These are phyloP conservation scores for Silurus lanzhouensis DNA, from an alignment of 2,797 vertebrate species.

Conservation along the genomic window DNA sequence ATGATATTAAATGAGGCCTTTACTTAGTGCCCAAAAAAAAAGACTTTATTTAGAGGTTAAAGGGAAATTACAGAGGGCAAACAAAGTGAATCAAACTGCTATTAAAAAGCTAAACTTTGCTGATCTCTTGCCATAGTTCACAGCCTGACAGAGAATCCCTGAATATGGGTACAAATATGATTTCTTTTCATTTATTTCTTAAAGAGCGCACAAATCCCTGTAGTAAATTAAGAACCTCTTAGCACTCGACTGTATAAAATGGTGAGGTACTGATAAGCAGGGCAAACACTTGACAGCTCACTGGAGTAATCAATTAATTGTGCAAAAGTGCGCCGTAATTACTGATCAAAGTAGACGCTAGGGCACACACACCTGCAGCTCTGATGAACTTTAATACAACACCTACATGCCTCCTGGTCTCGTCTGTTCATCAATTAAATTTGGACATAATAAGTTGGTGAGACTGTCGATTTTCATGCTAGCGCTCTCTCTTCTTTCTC, in stretches of 20 bases:
- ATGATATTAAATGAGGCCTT: constrained; percentile 56
- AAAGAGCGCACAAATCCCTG: not conserved
- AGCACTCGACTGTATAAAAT: constrained; percentile 26
- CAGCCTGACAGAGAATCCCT: not conserved
- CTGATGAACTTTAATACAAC: constrained; percentile 69
- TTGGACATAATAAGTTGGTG: constrained; percentile 70
- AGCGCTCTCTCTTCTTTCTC: constrained; percentile 40
- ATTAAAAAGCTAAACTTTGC: constrained; percentile 38
- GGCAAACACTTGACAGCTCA: constrained; percentile 53
- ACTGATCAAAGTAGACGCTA: constrained; percentile 70
- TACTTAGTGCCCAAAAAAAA: constrained; percentile 34
- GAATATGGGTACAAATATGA: not conserved
- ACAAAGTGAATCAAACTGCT: constrained; percentile 33
- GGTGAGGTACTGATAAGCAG: constrained; percentile 56
- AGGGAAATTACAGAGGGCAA: constrained; percentile 9
- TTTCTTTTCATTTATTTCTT: not conserved
- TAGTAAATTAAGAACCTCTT: constrained; percentile 6
- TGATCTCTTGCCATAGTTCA: constrained; percentile 7
- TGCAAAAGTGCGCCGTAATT: constrained; percentile 73
- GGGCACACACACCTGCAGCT: constrained; percentile 68
- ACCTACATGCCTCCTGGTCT: constrained; percentile 68
- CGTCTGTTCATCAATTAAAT: constrained; percentile 71
- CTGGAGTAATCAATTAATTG: constrained; percentile 74
- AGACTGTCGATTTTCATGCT: constrained; percentile 63
- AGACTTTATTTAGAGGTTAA: constrained; percentile 42